Evolutionary conservation across 2,113 vertebrate genomes (phyloP).

Genomic region (Antigone vipio): DNA sequence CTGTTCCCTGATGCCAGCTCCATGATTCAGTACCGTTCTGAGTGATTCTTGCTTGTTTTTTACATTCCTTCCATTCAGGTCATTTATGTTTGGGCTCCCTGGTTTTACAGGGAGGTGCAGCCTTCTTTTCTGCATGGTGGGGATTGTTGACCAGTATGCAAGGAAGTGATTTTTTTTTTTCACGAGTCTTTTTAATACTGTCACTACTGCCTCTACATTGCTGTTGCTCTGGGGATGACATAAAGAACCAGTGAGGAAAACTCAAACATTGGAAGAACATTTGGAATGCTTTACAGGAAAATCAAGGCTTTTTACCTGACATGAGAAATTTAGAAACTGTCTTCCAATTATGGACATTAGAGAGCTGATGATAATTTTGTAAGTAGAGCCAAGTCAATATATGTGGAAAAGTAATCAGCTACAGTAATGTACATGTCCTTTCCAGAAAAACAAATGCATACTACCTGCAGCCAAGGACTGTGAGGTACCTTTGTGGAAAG

Average conservation of each 20-base stretch:
- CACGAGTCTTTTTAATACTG: not conserved
- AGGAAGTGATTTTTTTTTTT: not conserved
- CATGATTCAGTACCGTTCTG: not conserved
- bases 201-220: not conserved
- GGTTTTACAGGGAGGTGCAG: not conserved
- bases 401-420: constrained; percentile 13
- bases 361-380: not conserved
- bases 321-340: not conserved
- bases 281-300: not conserved
- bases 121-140: not conserved
- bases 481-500: not conserved
- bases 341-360: not conserved
- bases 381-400: not conserved
- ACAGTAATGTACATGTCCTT: not conserved
- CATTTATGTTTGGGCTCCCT: not conserved
- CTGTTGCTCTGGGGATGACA: not conserved
- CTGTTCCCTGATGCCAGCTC: not conserved
- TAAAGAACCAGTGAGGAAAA: not conserved
- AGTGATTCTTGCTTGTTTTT: not conserved
- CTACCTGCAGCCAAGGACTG: not conserved
- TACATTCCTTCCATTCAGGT: not conserved
- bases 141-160: not conserved
- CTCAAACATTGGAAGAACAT: not conserved
- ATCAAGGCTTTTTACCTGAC: not conserved
- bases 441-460: not conserved